Percentiles rank a stretch among this genome's conserved stretches.
phyloP scores from a whole-genome alignment of 1,140 invertebrate genomes.

The Oryctes rhinoceros region DNA sequence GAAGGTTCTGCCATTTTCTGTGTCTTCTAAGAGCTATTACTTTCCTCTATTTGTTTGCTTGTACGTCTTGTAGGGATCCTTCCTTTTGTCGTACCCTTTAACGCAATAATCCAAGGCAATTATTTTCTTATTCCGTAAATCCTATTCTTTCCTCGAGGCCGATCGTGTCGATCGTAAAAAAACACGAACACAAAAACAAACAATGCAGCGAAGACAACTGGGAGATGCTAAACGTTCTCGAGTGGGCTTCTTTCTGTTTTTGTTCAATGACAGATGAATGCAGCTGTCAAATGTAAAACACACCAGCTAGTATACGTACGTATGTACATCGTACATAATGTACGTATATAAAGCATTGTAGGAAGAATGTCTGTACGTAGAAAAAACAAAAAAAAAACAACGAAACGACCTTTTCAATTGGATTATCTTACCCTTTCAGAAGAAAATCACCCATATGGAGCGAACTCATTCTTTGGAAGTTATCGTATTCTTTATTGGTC shows the following conservation, averaged over 20 bases:
- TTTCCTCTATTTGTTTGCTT: not conserved
- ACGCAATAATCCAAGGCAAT: not conserved
- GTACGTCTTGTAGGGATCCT: not conserved
- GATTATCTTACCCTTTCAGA: conserved; percentile 35
- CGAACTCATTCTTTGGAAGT: not conserved
- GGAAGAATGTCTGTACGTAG: not conserved
- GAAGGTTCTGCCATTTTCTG: too few species aligned
- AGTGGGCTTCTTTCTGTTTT: conserved; percentile 24
- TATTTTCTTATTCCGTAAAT: not conserved
- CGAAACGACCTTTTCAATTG: conserved; percentile 24
- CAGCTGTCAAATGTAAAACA: conserved; percentile 20
- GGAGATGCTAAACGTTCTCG: not conserved
- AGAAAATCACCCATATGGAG: conserved; percentile 29
- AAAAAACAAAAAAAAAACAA: conserved; percentile 28
- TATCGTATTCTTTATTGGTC: conserved; percentile 20
- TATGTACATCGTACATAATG: conserved; percentile 1
- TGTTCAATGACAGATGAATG: conserved; percentile 34
- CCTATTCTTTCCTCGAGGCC: not conserved
- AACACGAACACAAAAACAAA: conserved; percentile 22
- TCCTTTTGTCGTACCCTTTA: not conserved
- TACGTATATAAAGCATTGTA: not conserved
- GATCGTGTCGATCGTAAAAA: conserved; percentile 4
- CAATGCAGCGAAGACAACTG: conserved; percentile 16
- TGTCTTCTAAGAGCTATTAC: not conserved
- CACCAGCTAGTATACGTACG: not conserved